Base-by-base conservation (phyloP, 2,113 vertebrate genomes). In the Pyrgilauda ruficollis region DNA sequence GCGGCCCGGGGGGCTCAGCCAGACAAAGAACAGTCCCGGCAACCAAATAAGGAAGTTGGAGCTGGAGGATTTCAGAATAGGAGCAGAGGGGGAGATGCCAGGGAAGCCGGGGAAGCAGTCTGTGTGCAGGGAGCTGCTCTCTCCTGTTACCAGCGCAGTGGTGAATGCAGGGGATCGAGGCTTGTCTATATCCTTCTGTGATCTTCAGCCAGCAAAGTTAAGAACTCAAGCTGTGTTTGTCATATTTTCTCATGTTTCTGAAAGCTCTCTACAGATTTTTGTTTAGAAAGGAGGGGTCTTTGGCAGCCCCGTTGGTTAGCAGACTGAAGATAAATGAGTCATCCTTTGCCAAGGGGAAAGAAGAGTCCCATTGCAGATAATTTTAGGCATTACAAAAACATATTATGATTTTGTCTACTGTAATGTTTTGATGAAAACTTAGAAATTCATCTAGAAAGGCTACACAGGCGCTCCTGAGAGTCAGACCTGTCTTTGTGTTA, bases 1-100 rank as follows among this genome's bases (percentile, higher is more conserved):
- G 69, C 64, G 87, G 95, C 77, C 41, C 66, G 87, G 90, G 82
- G 87, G 84, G 95, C 96, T 97, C 96, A 97, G 97, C 92, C 95
- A 98, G 97, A 98, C 97, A 97, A 97, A 98, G 98, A 99, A 98
- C 98, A 96, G 98, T 97, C 98, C 98, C 97, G 96, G 97, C 97
- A 93, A 98, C 99, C 99, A 99, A 99, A 99, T 99, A 99, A 99
- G 99, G 99, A 98, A 99, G 97, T 97, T 52, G 96, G 97, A 91
- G 95, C 97, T 39, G 89, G 96, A 98, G 98, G 97, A 97, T 98
- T 99, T 98, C 98, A 98, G 96, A 98, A 98, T 98, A 98, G 63
- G 91, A 98, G 98, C 87, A 35, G 26, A 64, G 50, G 95, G 90
- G 84, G 88, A 82, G 94, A 58, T 52, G 87, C 66, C 21, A 62